phyloP scores from a whole-genome alignment of 1,140 invertebrate species.

The Ips nitidus region DNA sequence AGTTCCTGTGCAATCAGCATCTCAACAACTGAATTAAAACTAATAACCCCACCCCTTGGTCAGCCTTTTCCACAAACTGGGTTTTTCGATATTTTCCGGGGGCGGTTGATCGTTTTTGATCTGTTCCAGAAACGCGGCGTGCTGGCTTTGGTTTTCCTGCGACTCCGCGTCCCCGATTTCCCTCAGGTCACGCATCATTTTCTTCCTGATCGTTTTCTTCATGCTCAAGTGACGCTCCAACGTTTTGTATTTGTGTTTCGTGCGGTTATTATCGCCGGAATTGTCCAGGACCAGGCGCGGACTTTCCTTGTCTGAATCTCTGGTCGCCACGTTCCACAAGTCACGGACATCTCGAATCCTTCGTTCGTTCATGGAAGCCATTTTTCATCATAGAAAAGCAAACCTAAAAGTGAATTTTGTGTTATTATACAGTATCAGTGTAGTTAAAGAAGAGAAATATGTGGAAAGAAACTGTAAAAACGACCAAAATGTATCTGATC shows the following conservation, averaged over 20 bases:
- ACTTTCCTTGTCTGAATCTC: conserved; percentile 48
- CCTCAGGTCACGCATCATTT: conserved; percentile 78
- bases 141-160: conserved; percentile 38
- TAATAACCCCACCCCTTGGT: conserved; percentile 52
- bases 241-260: conserved; percentile 61
- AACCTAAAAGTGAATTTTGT: not conserved
- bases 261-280: conserved; percentile 41
- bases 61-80: conserved; percentile 51
- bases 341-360: conserved; percentile 51
- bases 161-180: conserved; percentile 49
- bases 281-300: conserved; percentile 35
- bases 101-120: conserved; percentile 51
- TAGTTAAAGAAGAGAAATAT: no score
- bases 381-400: conserved; percentile 20
- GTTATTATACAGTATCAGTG: not conserved
- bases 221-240: conserved; percentile 79
- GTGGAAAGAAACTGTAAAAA: no score
- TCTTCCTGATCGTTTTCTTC: conserved; percentile 84
- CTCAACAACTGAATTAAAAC: conserved; percentile 1
- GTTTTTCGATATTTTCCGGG: conserved; percentile 51
- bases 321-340: conserved; percentile 41
- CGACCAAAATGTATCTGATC: no score
- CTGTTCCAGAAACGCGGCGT: conserved; percentile 50
- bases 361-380: conserved; percentile 47
- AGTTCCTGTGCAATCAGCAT: not conserved